A percentile compares a stretch with the other conserved stretches of the same genome.
Evolutionary conservation across 1,140 invertebrate species (phyloP).

Genomic region (Penaeus japonicus): DNA sequence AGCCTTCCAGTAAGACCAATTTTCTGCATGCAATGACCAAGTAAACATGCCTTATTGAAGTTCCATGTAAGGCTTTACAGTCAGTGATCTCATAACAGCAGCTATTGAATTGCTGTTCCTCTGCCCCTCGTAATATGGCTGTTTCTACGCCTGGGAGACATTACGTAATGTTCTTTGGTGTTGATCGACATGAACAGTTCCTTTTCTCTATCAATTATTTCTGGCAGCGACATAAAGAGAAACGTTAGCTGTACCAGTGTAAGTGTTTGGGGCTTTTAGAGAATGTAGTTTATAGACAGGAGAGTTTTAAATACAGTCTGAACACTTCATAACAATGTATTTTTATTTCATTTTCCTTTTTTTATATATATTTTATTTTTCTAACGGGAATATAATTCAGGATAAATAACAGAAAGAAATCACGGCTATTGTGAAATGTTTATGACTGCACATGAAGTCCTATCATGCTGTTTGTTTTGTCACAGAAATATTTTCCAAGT

Average conservation of each 20-base stretch:
- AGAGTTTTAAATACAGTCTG: too few relatives aligned
- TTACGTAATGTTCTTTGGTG: too few relatives aligned
- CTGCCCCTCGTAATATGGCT: too few relatives aligned
- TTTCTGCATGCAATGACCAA: background rate
- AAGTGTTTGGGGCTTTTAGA: too few relatives aligned
- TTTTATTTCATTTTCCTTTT: background rate
- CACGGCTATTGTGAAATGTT: background rate
- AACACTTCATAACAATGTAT: background rate
- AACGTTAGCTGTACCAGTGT: too few relatives aligned
- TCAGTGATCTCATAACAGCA: conserved; percentile 6
- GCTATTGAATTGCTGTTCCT: conserved; percentile 4
- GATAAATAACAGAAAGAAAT: background rate
- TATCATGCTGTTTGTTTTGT: background rate
- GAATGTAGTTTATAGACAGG: too few relatives aligned
- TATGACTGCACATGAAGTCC: background rate
- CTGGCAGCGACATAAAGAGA: too few relatives aligned
- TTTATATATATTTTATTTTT: background rate
- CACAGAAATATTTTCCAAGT: background rate
- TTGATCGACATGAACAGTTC: too few relatives aligned
- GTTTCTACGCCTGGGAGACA: too few relatives aligned
- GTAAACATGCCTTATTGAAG: conserved; percentile 45
- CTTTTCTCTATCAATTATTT: too few relatives aligned
- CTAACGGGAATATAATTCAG: background rate
- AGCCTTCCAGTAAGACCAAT: conserved; percentile 29
- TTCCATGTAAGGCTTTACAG: conserved; percentile 26